Evolutionary conservation across 2,113 vertebrate species (phyloP).

Genomic region (Illadopsis cleaveri): DNA sequence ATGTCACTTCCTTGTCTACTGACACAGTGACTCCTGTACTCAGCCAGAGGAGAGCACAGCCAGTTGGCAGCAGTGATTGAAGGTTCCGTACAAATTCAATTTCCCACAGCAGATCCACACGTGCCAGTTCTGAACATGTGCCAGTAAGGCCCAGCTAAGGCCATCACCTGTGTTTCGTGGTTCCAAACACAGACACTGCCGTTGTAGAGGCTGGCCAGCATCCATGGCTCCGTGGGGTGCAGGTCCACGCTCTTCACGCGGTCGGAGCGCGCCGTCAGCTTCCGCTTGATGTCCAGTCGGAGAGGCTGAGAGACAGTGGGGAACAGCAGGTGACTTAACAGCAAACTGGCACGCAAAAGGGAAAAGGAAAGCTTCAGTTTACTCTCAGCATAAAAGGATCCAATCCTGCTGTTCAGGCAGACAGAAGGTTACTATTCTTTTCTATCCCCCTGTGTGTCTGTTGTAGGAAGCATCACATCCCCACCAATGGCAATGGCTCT

Average conservation of each 20-base stretch:
- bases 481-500: background rate
- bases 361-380: background rate
- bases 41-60: background rate
- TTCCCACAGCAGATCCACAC: background rate
- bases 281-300: slow-evolving; percentile 93
- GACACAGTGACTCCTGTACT: background rate
- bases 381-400: background rate
- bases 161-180: slow-evolving; percentile 90
- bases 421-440: background rate
- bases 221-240: slow-evolving; percentile 95
- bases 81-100: background rate
- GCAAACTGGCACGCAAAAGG: background rate
- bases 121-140: background rate
- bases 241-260: slow-evolving; percentile 95
- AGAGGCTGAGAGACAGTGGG: slow-evolving; percentile 81
- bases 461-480: background rate
- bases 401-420: background rate
- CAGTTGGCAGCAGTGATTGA: background rate
- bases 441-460: background rate
- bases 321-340: background rate
- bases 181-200: slow-evolving; percentile 97
- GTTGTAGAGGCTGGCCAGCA: slow-evolving; percentile 95
- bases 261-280: slow-evolving; percentile 92
- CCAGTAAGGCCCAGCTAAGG: rapidly evolving
- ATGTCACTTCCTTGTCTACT: background rate